A percentile compares a stretch with the other conserved stretches of the same genome.
These are phyloP conservation scores for Desoria tigrina DNA, from an alignment of 2,888 invertebrate species.

Conservation along the genomic window DNA sequence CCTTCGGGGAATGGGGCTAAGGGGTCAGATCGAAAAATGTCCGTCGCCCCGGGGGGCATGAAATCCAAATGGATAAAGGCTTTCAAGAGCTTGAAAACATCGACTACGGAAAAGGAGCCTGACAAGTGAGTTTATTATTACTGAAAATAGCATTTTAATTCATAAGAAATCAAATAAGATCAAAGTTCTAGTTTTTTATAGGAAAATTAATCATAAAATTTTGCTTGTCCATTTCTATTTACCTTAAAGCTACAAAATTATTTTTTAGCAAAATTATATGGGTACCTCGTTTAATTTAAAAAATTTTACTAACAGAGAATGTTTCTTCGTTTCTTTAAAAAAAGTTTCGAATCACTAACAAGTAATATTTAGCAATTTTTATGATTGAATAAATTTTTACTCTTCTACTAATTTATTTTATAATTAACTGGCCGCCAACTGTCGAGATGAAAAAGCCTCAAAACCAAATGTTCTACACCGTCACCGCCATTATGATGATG, in stretches of 20 bases:
- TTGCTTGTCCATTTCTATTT: too few species aligned
- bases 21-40: constrained; percentile 73
- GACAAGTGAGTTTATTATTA: constrained; percentile 67
- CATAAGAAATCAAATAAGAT: too few species aligned
- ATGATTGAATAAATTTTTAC: too few species aligned
- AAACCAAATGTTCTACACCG: constrained; percentile 95
- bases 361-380: too few species aligned
- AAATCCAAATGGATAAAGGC: constrained; percentile 98
- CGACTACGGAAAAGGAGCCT: constrained; percentile 58
- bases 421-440: constrained; percentile 49
- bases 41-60: constrained; percentile 72
- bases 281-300: too few species aligned
- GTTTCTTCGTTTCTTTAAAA: not conserved
- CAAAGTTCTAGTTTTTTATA: too few species aligned
- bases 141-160: too few species aligned
- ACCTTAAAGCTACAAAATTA: not conserved
- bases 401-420: too few species aligned
- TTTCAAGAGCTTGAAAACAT: constrained; percentile 86
- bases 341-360: too few species aligned
- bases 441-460: constrained; percentile 61
- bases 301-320: too few species aligned
- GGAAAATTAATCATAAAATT: too few species aligned
- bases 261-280: too few species aligned
- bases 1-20: not conserved
- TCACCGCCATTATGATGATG: constrained; percentile 89